Evolutionary conservation across 2,888 invertebrate species (phyloP).

Genomic region (Anodontia alba): DNA sequence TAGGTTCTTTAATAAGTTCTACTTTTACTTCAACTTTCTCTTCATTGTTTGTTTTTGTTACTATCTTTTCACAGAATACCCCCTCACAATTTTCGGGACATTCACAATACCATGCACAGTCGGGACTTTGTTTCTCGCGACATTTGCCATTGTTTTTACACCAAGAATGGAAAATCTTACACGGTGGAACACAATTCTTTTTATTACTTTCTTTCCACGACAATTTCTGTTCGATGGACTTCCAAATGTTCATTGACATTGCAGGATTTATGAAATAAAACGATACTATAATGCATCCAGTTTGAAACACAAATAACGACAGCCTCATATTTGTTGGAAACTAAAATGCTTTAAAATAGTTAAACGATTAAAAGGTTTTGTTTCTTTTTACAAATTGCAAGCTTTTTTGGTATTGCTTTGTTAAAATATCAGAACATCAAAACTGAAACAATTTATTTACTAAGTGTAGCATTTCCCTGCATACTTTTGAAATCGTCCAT

Average conservation of each 20-base stretch:
- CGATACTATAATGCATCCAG: neutral
- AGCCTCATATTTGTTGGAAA: neutral
- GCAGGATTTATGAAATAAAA: neutral
- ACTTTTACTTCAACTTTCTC: conserved; percentile 18
- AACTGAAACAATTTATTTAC: too few species aligned
- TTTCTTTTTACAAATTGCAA: too few species aligned
- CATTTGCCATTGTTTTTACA: conserved; percentile 61
- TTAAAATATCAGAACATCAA: too few species aligned
- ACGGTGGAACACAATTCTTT: conserved; percentile 49
- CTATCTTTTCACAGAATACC: conserved; percentile 55
- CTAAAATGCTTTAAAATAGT: too few species aligned
- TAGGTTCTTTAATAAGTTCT: conserved; percentile 20
- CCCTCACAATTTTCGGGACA: conserved; percentile 60
- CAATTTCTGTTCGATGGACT: conserved; percentile 32
- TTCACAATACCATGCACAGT: conserved; percentile 61
- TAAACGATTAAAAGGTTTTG: too few species aligned
- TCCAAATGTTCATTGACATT: conserved; percentile 32
- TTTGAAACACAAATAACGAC: neutral
- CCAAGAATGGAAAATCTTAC: conserved; percentile 51
- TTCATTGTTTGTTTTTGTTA: conserved; percentile 17
- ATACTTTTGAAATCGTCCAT: too few species aligned
- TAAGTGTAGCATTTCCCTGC: too few species aligned
- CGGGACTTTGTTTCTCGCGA: conserved; percentile 35
- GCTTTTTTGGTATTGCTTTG: too few species aligned
- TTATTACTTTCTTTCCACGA: neutral